These are phyloP conservation scores for Vireo griseus DNA, from an alignment of 2,797 vertebrate species.

Conservation along the genomic window DNA sequence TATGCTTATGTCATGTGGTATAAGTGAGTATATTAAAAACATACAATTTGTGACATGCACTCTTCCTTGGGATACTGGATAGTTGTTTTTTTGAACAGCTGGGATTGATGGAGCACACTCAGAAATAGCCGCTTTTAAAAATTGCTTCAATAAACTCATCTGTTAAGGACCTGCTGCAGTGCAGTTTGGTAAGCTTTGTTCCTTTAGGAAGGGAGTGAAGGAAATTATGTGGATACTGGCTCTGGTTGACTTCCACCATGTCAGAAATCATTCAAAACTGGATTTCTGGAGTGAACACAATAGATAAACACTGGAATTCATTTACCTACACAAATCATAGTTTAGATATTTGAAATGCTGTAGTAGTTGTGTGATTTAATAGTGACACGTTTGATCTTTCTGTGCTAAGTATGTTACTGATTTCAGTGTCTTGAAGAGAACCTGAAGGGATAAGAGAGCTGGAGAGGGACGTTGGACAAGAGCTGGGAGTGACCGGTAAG, in stretches of 20 bases:
- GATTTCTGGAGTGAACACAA: background rate
- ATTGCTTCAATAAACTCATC: conserved; percentile 16
- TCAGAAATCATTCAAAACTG: background rate
- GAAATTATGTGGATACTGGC: rapidly evolving
- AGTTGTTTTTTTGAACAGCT: background rate
- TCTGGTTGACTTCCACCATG: background rate
- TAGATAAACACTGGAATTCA: background rate
- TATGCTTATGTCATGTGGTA: conserved; percentile 26
- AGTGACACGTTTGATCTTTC: background rate
- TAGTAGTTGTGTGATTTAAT: background rate
- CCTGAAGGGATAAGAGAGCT: background rate
- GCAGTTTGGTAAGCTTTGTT: background rate
- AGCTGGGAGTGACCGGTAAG: background rate
- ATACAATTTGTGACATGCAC: background rate
- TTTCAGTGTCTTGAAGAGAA: background rate
- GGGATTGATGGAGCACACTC: background rate
- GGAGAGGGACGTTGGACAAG: rapidly evolving
- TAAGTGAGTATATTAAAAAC: conserved; percentile 12
- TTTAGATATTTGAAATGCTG: background rate
- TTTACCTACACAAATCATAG: background rate
- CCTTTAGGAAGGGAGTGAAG: background rate
- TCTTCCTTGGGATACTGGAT: conserved; percentile 3
- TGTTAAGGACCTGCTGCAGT: background rate
- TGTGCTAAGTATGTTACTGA: background rate
- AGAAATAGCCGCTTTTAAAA: conserved; percentile 25